Conservation (phyloP, 2,797 vertebrate genomes). For the Acrocephalus scirpaceus region DNA sequence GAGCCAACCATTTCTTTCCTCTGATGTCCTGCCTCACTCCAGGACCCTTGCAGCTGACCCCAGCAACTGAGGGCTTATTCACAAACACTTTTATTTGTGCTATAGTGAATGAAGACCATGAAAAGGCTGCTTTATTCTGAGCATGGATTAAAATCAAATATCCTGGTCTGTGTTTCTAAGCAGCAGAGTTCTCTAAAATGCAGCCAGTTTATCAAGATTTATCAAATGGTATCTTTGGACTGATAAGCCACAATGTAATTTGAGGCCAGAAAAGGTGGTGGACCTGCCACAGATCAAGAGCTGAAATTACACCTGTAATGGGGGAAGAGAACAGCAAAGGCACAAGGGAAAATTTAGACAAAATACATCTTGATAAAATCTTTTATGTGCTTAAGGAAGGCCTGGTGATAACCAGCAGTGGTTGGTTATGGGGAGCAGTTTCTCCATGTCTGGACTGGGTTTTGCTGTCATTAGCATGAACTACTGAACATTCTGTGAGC, state of each 20-base stretch:
- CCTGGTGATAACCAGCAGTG: not conserved
- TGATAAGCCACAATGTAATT: not conserved
- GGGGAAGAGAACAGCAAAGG: not conserved
- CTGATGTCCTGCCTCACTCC: not conserved
- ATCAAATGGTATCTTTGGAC: not conserved
- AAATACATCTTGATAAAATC: not conserved
- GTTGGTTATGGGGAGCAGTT: not conserved
- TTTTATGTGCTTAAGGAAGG: not conserved
- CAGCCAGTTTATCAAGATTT: not conserved
- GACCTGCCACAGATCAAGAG: not conserved
- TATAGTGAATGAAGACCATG: not conserved
- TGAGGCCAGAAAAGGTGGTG: not conserved
- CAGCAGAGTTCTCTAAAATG: not conserved
- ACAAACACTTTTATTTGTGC: constrained; percentile 2
- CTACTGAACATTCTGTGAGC: not conserved
- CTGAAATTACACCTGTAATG: not conserved
- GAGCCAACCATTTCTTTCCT: not conserved
- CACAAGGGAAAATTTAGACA: not conserved
- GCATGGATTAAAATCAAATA: not conserved
- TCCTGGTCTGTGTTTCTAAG: not conserved
- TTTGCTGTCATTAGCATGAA: not conserved
- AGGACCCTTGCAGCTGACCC: not conserved
- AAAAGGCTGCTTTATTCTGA: not conserved
- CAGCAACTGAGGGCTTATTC: not conserved
- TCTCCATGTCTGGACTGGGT: not conserved